A percentile compares a stretch with the other conserved stretches of the same genome.
Conservation (phyloP, 2,888 invertebrate genomes). For the Phlogophora meticulosa region DNA sequence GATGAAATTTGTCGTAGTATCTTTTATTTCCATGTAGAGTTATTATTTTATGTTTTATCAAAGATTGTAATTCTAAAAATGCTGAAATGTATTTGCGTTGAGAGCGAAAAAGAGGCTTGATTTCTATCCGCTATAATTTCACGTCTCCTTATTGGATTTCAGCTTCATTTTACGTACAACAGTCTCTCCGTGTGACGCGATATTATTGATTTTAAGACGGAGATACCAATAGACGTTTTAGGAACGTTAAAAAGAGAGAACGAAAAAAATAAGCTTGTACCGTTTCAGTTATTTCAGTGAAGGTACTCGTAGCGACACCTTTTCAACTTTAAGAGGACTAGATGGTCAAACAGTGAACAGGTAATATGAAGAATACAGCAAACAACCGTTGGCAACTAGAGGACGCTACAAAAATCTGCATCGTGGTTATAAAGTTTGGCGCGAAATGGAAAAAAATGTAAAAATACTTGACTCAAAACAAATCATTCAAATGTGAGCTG, state of each 20-base stretch:
- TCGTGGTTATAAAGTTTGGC: no score
- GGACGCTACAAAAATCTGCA: slow-evolving; percentile 16
- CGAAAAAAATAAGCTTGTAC: neutral
- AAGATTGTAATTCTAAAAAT: neutral
- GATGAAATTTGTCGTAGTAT: neutral
- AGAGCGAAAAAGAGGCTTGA: slow-evolving; percentile 22
- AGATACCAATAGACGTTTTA: slow-evolving; percentile 2
- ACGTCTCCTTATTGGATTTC: slow-evolving; percentile 21
- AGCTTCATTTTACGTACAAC: neutral
- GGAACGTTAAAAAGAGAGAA: slow-evolving; percentile 17
- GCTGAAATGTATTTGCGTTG: neutral
- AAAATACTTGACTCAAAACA: no score
- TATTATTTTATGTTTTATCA: neutral
- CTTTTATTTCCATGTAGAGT: neutral
- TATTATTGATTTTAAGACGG: slow-evolving; percentile 40
- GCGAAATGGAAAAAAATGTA: no score
- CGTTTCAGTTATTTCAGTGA: neutral
- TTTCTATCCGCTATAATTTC: neutral
- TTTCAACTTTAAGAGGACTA: slow-evolving; percentile 7
- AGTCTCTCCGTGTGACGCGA: slow-evolving; percentile 1
- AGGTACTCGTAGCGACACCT: slow-evolving; percentile 34
- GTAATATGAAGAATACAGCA: neutral
- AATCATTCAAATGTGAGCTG: no score
- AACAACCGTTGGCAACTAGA: slow-evolving; percentile 14
- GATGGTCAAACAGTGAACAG: neutral